phyloP scores from a whole-genome alignment of 2,113 vertebrate genomes.

The Salvelinus namaycush region DNA sequence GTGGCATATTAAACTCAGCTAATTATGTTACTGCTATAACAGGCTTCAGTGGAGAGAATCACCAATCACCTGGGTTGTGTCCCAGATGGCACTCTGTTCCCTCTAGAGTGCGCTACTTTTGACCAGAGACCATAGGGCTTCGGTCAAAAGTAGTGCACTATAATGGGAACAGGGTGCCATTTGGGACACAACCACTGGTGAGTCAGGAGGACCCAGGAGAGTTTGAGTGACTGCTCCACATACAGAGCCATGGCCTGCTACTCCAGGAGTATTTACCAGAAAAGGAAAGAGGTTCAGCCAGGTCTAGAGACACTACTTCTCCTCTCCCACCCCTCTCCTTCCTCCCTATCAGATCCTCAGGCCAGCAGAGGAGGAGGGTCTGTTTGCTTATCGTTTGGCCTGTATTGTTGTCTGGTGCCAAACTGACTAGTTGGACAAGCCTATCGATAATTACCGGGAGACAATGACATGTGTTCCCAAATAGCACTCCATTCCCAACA shows the following conservation, averaged over 20 bases:
- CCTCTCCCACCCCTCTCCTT: background rate
- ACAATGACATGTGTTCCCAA: slow-evolving; percentile 24
- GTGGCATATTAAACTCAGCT: too few relatives aligned
- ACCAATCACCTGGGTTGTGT: background rate
- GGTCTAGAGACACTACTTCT: slow-evolving; percentile 20
- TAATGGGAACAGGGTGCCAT: too few relatives aligned
- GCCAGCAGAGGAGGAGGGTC: background rate
- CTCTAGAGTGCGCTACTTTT: too few relatives aligned
- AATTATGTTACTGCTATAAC: background rate
- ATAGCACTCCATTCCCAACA: too few relatives aligned
- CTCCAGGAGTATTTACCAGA: background rate
- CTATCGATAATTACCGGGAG: slow-evolving; percentile 24
- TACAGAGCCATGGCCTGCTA: slow-evolving; percentile 4
- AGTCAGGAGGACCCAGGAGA: background rate
- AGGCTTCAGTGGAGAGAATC: background rate
- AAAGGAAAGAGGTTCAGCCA: slow-evolving; percentile 14
- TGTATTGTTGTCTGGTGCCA: slow-evolving; percentile 21
- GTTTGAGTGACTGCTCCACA: background rate
- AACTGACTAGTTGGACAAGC: slow-evolving; percentile 1
- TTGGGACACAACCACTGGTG: background rate
- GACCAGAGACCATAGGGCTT: too few relatives aligned
- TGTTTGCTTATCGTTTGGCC: slow-evolving; percentile 22
- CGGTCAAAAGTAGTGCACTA: too few relatives aligned
- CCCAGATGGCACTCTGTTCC: too few relatives aligned
- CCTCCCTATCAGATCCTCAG: slow-evolving; percentile 2